Percentiles rank a stretch among this genome's conserved stretches.
Conservation (phyloP, 2,888 invertebrate genomes). For the Hoplodrina blanda region DNA sequence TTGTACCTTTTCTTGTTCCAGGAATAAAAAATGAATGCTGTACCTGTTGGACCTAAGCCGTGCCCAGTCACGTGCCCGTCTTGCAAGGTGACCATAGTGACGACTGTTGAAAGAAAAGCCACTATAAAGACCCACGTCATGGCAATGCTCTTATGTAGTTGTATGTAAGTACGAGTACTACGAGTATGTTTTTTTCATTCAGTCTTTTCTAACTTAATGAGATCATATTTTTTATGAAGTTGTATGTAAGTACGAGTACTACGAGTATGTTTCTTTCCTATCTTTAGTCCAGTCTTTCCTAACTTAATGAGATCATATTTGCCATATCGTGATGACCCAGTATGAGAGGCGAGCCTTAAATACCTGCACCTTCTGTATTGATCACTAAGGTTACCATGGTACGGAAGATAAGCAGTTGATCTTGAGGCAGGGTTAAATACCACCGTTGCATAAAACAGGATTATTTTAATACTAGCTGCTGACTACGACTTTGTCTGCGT, state of each 20-base stretch:
- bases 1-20: conserved; percentile 6
- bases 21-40: conserved; percentile 27
- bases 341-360: no score
- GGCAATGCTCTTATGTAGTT: conserved; percentile 85
- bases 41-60: conserved; percentile 42
- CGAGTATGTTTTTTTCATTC: background rate
- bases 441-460: no score
- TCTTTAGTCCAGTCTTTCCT: background rate
- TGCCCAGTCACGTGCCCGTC: conserved; percentile 30
- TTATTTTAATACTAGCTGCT: no score
- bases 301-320: background rate
- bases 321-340: no score
- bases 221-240: conserved; percentile 32
- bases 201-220: background rate
- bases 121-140: conserved; percentile 88
- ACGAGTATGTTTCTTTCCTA: background rate
- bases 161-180: conserved; percentile 46
- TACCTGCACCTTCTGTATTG: no score
- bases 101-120: conserved; percentile 78
- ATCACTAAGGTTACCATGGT: no score
- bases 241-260: conserved; percentile 56
- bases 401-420: no score
- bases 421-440: no score
- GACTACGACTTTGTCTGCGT: no score
- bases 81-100: conserved; percentile 61